Evolutionary conservation across 1,140 invertebrate species (phyloP).

Genomic region (Macrocentrus cingulum): DNA sequence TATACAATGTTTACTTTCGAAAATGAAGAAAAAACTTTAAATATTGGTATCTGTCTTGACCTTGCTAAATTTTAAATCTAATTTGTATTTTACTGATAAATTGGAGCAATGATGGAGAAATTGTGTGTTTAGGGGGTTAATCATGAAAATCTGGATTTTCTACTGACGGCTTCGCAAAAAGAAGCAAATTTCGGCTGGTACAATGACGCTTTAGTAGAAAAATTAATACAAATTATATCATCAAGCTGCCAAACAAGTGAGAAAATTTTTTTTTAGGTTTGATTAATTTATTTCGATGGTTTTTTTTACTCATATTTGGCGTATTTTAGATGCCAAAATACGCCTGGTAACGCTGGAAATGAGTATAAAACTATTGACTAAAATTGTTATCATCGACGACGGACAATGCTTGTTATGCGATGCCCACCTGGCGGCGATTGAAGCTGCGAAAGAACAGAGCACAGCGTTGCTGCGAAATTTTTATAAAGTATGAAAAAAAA

Average conservation of each 20-base stretch:
- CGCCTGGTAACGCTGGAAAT: slow-evolving; percentile 91
- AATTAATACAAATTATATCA: slow-evolving; percentile 76
- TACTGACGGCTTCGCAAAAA: slow-evolving; percentile 60
- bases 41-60: too few species aligned
- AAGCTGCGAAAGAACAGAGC: slow-evolving; percentile 82
- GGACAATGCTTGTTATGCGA: slow-evolving; percentile 58
- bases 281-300: too few species aligned
- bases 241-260: slow-evolving; percentile 80
- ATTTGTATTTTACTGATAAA: too few species aligned
- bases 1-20: too few species aligned
- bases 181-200: slow-evolving; percentile 62
- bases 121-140: slow-evolving; percentile 77
- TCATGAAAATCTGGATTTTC: slow-evolving; percentile 70
- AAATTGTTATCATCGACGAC: slow-evolving; percentile 59
- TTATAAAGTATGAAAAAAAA: slow-evolving; percentile 71
- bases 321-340: slow-evolving; percentile 71
- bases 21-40: too few species aligned
- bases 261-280: slow-evolving; percentile 31
- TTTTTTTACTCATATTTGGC: too few species aligned
- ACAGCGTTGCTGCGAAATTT: slow-evolving; percentile 86
- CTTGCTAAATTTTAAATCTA: too few species aligned
- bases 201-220: slow-evolving; percentile 76
- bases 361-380: slow-evolving; percentile 74
- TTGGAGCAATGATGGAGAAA: too few species aligned
- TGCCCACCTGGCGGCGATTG: slow-evolving; percentile 64